Percentiles rank a stretch among this genome's conserved stretches.
Evolutionary conservation across 2,888 invertebrate species (phyloP).

Genomic region (Gymnoscelis rufifasciata): DNA sequence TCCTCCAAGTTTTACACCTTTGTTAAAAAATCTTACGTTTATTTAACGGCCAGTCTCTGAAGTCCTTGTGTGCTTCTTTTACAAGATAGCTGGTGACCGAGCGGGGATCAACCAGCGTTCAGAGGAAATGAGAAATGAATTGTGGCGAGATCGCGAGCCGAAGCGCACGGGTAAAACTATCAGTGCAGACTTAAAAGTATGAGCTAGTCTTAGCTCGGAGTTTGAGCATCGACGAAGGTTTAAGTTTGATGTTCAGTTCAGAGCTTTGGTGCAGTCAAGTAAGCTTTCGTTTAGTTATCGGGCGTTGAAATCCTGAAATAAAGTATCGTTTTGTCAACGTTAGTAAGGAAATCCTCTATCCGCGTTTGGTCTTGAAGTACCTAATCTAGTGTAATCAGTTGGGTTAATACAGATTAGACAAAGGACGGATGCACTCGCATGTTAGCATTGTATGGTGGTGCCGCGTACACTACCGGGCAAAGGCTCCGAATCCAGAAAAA

Average conservation of each 20-base stretch:
- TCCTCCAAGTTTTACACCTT: no score
- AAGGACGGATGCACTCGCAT: no score
- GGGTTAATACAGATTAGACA: no score
- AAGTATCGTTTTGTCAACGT: neutral
- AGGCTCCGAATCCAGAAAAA: no score
- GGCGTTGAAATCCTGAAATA: neutral
- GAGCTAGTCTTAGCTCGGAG: slow-evolving; percentile 9
- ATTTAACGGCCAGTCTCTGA: no score
- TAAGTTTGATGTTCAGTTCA: slow-evolving; percentile 2
- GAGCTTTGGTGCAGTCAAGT: slow-evolving; percentile 1
- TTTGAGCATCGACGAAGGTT: slow-evolving; percentile 4
- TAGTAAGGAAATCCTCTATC: no score
- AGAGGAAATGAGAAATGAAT: slow-evolving; percentile 65
- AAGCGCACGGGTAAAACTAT: slow-evolving; percentile 33
- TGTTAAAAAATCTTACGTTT: no score
- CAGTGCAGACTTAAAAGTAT: slow-evolving; percentile 31
- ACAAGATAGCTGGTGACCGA: slow-evolving; percentile 50
- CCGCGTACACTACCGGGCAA: no score
- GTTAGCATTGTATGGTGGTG: no score
- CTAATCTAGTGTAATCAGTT: neutral
- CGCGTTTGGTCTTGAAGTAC: neutral
- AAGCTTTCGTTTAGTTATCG: neutral
- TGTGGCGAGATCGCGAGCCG: slow-evolving; percentile 40
- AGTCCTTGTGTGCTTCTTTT: slow-evolving; percentile 16
- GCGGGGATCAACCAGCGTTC: slow-evolving; percentile 42